Base-by-base conservation (phyloP, 2,113 vertebrate genomes). In the Chlorodrepanis virens region DNA sequence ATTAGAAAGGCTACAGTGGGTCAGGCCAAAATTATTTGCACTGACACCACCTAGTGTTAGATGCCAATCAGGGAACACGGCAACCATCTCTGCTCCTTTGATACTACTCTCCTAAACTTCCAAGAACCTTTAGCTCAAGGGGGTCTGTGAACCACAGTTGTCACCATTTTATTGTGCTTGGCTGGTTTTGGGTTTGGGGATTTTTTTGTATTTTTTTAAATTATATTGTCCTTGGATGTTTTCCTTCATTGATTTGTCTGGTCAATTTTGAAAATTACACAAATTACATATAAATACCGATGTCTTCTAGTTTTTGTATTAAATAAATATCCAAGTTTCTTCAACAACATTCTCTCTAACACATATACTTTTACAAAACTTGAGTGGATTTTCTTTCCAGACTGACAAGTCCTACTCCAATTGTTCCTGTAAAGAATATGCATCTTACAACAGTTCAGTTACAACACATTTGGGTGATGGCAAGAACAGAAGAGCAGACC, bases 181-280 rank as follows among this genome's bases (percentile, higher is more conserved):
- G 17, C 11, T n/a, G 11, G 0, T 42, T 50, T 22, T 31, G 15
- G 27, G 24, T 25, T 63, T 9, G 27, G 60, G 9, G 6, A 1
- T 67, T 44, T 35, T 49, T 40, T 10, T 9, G 5, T 23, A 2
- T 14, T 33, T 75, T 47, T 33, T 60, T 35, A 49, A 23, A 5
- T 39, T 52, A 57, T 39, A 52, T 9, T 71, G 23, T 28, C 21
- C 9, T 70, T 65, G 19, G 28, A 57, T 59, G 17, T 67, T 33
- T 57, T 75, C 24, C n/a, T 70, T 75, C 40, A 39, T 74, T 47
- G 19, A 72, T 54, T 50, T 59, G 16, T 25, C 42, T 37, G 44
- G 33, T 64, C 40, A 64, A 25, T 74, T 90, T 78, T 56, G 33
- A 74, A 65, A 90, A 72, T 37, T 9, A 87, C 14, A 68, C 16